A percentile compares a stretch with the other conserved stretches of the same genome.
Evolutionary conservation across 53 echinoderm and acorn worm species (phyloP).

Genomic region (Crossaster papposus): DNA sequence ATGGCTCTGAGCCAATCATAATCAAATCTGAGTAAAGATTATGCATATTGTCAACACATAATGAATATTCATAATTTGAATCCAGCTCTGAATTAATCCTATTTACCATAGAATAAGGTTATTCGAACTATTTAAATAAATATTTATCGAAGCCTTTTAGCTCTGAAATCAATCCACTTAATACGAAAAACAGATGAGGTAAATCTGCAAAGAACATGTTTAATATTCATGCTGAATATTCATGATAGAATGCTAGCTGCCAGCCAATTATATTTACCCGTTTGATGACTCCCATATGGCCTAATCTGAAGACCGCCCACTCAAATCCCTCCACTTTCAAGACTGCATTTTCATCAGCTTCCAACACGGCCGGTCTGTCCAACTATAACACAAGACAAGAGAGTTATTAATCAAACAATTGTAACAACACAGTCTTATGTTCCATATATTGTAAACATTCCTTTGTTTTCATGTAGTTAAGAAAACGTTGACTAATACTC

Average conservation of each 20-base stretch:
- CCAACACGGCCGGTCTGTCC: slow-evolving; percentile 71
- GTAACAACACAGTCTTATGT: too few relatives aligned
- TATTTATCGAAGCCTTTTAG: too few relatives aligned
- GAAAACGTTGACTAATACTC: too few relatives aligned
- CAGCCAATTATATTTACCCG: slow-evolving; percentile 50
- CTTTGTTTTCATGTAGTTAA: too few relatives aligned
- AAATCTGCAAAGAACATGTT: not conserved
- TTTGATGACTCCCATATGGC: slow-evolving; percentile 66
- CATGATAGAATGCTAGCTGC: not conserved
- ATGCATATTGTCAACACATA: not conserved
- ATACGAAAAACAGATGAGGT: not conserved
- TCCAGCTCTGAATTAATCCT: not conserved
- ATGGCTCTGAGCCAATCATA: too few relatives aligned
- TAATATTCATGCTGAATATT: not conserved
- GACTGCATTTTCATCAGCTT: slow-evolving; percentile 62
- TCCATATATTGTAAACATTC: too few relatives aligned
- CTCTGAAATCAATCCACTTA: too few relatives aligned
- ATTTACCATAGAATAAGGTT: not conserved
- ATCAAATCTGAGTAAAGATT: not conserved
- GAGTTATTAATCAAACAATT: not conserved
- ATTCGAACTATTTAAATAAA: too few relatives aligned
- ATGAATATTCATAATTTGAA: not conserved
- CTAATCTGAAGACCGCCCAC: slow-evolving; percentile 82
- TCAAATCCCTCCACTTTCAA: slow-evolving; percentile 64
- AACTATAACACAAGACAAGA: slow-evolving; percentile 40